phyloP scores from a whole-genome alignment of 2,797 vertebrate species.

The Setipinna tenuifilis region DNA sequence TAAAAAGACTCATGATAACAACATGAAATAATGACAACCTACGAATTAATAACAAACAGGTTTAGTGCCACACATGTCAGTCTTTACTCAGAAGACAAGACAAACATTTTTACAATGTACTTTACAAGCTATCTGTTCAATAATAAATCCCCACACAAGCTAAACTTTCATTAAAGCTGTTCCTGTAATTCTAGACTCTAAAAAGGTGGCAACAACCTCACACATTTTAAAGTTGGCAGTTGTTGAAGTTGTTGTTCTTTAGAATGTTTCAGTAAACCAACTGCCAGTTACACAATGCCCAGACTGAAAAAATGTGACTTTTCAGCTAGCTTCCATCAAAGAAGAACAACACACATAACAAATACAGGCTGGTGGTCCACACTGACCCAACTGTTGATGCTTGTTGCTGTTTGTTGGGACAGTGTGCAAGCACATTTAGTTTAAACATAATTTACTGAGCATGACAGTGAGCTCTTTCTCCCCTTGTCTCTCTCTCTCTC shows the following conservation, averaged over 20 bases:
- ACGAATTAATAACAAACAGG: slow-evolving; percentile 14
- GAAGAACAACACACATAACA: no score
- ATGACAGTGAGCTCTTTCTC: background rate
- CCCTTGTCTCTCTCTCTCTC: background rate
- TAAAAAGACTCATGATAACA: slow-evolving; percentile 35
- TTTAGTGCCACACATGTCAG: background rate
- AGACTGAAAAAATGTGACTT: no score
- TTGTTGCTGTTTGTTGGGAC: no score
- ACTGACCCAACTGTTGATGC: no score
- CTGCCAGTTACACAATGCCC: no score
- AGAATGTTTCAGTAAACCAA: no score
- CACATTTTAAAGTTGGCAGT: no score
- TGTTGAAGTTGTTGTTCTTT: no score
- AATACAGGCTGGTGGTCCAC: no score
- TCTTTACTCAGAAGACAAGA: background rate
- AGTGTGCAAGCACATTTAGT: no score
- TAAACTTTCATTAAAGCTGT: background rate
- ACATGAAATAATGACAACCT: slow-evolving; percentile 17
- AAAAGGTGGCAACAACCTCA: no score
- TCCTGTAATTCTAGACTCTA: background rate
- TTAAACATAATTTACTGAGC: background rate
- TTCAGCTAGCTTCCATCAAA: no score
- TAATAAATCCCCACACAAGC: background rate
- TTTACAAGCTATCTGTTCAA: background rate
- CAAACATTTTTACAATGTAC: background rate